Base-by-base conservation (phyloP, 2,797 vertebrate species). In the Micropoecilia bifurca region DNA sequence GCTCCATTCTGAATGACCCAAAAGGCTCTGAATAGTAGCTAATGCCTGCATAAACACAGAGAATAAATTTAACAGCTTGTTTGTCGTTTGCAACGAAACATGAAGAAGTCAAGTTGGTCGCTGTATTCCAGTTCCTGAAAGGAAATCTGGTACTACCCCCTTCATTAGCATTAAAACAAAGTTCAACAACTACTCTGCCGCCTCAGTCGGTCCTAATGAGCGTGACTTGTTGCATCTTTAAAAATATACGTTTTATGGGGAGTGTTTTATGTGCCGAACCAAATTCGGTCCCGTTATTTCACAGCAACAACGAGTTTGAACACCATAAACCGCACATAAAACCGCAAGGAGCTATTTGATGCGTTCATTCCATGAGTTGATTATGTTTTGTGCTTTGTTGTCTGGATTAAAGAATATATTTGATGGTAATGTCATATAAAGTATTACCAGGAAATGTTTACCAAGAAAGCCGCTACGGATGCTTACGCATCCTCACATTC, bases 251-350 rank as follows among this genome's bases (percentile, higher is more conserved):
- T 71, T 53, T 81, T 36, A 77, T 77, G n/a, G 30, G 30, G n/a
- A 8, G 3, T 71, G 68, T 46, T 71, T 55, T 63, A 50, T 41
- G 25, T 41, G 57, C n/a, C 33, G 57, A 14, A 74, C 41, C 53
- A 68, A 28, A 39, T 69, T 28, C 18, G 16, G 50, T 30, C 12
- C 33, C 48, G 13, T 68, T 33, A 77, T 48, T 43, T 68, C 16
- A 68, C 13, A 46, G 28, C 18, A 63, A 57, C 1, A n/a, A 55
- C 13, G 43, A 48, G 33, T 33, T 45, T 13, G 5, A 55, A 39
- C 43, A 45, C 22, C 57, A 77, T 50, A 36, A 55, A 73, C 10
- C 28, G 71, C 50, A 61, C 18, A 50, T 47, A 12, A 73, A 79
- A 77, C 22, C 63, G 39, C 43, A 46, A 39, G 43, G 33, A 71